Percentiles rank a stretch among this genome's conserved stretches.
phyloP scores from a whole-genome alignment of 2,888 invertebrate species.

The Drosophila paramelanica region DNA sequence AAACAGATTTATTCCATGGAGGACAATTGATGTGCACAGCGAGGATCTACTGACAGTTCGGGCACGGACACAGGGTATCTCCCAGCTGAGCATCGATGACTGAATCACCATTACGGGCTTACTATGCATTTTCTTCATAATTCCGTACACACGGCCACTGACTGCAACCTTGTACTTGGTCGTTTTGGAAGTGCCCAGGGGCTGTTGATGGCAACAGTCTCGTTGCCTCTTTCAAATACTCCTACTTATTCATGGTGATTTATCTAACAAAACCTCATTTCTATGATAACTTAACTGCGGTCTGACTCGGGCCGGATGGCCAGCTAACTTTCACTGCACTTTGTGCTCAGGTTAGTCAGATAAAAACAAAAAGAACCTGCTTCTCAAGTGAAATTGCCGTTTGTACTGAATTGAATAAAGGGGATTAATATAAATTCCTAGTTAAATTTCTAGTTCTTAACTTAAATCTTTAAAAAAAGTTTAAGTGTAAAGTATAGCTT shows the following conservation, averaged over 20 bases:
- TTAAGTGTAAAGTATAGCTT: no score
- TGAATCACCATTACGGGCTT: neutral
- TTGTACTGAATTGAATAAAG: neutral
- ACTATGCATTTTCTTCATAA: neutral
- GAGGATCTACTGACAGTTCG: no score
- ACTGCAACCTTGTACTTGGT: constrained; percentile 5
- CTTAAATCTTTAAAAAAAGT: no score
- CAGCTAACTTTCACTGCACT: constrained; percentile 28
- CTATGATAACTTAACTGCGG: constrained; percentile 57
- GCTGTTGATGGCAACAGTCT: neutral
- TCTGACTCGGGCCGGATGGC: neutral
- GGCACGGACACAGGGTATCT: constrained; percentile 2
- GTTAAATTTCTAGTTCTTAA: no score
- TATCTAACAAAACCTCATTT: constrained; percentile 61
- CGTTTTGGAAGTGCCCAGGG: constrained; percentile 5
- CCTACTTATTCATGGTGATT: constrained; percentile 43
- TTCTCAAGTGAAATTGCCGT: neutral
- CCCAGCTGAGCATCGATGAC: neutral
- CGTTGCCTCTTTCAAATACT: neutral
- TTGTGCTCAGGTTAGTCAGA: constrained; percentile 22
- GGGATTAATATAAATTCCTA: no score
- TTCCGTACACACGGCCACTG: neutral
- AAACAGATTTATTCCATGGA: no score
- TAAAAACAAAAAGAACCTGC: constrained; percentile 26
- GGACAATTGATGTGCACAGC: no score